These are phyloP conservation scores for Oryctes rhinoceros DNA, from an alignment of 1,140 invertebrate species.

Conservation along the genomic window DNA sequence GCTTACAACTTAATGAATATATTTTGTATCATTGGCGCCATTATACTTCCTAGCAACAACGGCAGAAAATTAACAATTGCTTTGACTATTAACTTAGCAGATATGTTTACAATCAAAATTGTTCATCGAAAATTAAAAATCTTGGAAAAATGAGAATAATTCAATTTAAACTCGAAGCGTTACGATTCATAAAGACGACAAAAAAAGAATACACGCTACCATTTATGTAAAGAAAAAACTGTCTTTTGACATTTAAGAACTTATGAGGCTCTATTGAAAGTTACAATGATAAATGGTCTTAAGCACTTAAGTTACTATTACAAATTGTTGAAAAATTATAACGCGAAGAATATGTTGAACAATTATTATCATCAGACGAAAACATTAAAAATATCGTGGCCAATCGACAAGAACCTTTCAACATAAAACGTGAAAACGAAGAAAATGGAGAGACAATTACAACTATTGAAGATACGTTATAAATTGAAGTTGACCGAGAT, in stretches of 20 bases:
- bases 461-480: too few relatives aligned
- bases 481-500: not conserved
- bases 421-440: too few relatives aligned
- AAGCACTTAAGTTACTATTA: not conserved
- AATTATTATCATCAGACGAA: too few relatives aligned
- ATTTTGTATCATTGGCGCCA: constrained; percentile 16
- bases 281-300: constrained; percentile 11
- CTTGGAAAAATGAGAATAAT: not conserved
- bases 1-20: not conserved
- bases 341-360: not conserved
- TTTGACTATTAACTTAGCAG: constrained; percentile 9
- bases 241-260: too few relatives aligned
- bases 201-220: not conserved
- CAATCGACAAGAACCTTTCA: too few relatives aligned
- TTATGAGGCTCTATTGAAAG: not conserved
- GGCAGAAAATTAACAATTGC: not conserved
- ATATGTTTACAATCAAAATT: not conserved
- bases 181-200: not conserved
- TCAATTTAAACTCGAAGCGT: not conserved
- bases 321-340: not conserved
- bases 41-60: constrained; percentile 3
- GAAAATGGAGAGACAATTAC: not conserved
- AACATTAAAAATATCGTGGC: too few relatives aligned
- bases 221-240: not conserved
- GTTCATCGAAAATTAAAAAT: not conserved